These are phyloP conservation scores for Acanthiza pusilla DNA, from an alignment of 2,797 vertebrate species.

Conservation along the genomic window DNA sequence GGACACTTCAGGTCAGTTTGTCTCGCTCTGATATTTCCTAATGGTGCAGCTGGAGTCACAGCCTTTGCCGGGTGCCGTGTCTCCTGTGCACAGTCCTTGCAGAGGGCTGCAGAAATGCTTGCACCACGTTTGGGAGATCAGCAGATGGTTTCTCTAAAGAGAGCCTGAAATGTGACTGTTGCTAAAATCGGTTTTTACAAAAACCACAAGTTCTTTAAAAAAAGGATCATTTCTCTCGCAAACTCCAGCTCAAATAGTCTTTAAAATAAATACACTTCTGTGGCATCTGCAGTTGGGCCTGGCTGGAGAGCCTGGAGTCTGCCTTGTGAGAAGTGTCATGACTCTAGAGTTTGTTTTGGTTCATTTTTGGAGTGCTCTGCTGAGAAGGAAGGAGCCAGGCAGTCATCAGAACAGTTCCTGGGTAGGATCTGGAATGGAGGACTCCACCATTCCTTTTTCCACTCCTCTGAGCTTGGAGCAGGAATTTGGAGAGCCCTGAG, in stretches of 20 bases:
- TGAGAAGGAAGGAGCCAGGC: slow-evolving; percentile 25
- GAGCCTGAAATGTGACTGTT: slow-evolving; percentile 10
- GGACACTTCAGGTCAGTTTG: background rate
- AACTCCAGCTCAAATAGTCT: slow-evolving; percentile 14
- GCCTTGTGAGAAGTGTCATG: background rate
- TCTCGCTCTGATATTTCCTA: background rate
- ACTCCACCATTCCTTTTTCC: background rate
- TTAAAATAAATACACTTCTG: slow-evolving; percentile 38
- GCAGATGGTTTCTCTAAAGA: slow-evolving; percentile 25
- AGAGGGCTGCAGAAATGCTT: background rate
- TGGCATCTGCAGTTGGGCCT: slow-evolving; percentile 6
- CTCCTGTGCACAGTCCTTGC: background rate
- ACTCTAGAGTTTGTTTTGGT: background rate
- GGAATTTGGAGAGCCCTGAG: background rate
- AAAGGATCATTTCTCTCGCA: background rate
- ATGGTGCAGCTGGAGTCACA: background rate
- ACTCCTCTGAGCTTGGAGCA: background rate
- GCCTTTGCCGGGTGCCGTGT: fast-evolving
- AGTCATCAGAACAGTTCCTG: background rate
- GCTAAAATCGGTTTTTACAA: slow-evolving; percentile 41
- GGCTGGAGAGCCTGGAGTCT: slow-evolving; percentile 36
- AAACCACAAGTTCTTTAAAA: slow-evolving; percentile 5
- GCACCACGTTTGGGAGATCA: background rate
- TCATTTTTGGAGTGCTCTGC: slow-evolving; percentile 18
- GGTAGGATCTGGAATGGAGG: background rate